These are phyloP conservation scores for Clinocottus analis DNA, from an alignment of 2,113 vertebrate genomes.

Conservation along the genomic window DNA sequence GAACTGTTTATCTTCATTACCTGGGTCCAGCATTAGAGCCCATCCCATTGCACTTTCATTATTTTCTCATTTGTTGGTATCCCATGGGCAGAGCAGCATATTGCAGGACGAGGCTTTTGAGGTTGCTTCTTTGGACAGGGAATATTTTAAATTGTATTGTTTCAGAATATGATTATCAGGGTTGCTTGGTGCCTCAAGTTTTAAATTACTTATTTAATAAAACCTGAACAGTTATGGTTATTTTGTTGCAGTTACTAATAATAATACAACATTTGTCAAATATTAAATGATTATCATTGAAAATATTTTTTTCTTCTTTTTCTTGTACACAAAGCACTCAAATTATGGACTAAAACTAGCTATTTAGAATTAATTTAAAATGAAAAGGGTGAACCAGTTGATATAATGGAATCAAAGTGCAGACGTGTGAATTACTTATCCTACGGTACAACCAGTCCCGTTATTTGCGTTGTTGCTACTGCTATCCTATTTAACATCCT, in stretches of 20 bases:
- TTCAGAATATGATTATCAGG: background rate
- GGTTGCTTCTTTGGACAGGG: slow-evolving; percentile 30
- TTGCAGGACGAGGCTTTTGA: slow-evolving; percentile 16
- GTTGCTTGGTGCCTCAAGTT: background rate
- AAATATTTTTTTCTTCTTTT: background rate
- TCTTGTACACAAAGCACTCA: background rate
- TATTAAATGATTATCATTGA: background rate
- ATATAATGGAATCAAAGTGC: background rate
- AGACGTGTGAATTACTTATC: background rate
- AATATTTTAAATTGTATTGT: slow-evolving; percentile 14
- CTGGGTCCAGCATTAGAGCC: slow-evolving; percentile 42
- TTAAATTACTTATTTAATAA: background rate
- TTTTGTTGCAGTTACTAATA: background rate
- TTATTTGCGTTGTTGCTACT: background rate
- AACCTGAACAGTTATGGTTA: background rate
- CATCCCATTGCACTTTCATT: slow-evolving; percentile 49
- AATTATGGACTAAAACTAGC: too few relatives aligned
- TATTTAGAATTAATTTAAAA: background rate
- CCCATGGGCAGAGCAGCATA: slow-evolving; percentile 24
- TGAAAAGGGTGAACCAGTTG: background rate
- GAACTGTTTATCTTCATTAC: slow-evolving; percentile 43
- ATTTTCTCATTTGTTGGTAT: slow-evolving; percentile 44
- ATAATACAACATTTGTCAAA: background rate
- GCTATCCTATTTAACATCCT: background rate
- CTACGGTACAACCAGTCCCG: background rate